These are phyloP conservation scores for Amia ocellicauda DNA, from an alignment of 2,113 vertebrate genomes.

Conservation along the genomic window DNA sequence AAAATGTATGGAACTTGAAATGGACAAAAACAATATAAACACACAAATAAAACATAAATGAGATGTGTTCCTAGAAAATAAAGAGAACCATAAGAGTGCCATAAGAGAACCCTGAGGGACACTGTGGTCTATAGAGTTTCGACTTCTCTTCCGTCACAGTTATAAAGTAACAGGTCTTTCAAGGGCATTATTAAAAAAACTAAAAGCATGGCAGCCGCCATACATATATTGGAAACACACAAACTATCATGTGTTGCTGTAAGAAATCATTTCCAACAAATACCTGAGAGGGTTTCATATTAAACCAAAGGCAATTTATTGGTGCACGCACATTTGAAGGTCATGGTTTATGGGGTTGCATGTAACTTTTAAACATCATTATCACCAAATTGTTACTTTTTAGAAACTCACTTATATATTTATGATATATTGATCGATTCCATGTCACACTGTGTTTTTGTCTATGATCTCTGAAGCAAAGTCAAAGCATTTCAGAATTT, in stretches of 20 bases:
- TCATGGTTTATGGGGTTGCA: background rate
- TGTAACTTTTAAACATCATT: constrained; percentile 6
- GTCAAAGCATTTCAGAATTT: too few relatives aligned
- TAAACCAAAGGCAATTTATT: constrained; percentile 9
- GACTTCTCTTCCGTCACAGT: constrained; percentile 43
- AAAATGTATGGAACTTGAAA: constrained; percentile 26
- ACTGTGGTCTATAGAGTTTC: constrained; percentile 32
- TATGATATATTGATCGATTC: too few relatives aligned
- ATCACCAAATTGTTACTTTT: constrained; percentile 13
- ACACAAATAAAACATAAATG: constrained; percentile 8
- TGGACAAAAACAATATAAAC: constrained; percentile 1
- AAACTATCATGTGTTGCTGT: constrained; percentile 3
- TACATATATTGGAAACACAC: constrained; percentile 24
- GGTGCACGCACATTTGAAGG: background rate
- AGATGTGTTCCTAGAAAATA: constrained; percentile 40
- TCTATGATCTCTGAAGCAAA: too few relatives aligned
- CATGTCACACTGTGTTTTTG: too few relatives aligned
- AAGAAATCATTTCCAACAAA: constrained; percentile 8
- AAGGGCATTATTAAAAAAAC: constrained; percentile 34
- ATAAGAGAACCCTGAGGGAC: constrained; percentile 41
- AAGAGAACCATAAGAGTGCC: constrained; percentile 40
- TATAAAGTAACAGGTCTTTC: constrained; percentile 48
- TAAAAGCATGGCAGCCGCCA: constrained; percentile 50
- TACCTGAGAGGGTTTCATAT: constrained; percentile 11
- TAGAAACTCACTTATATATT: too few relatives aligned